These are phyloP conservation scores for Agrypnus murinus DNA, from an alignment of 2,888 invertebrate species.

Conservation along the genomic window DNA sequence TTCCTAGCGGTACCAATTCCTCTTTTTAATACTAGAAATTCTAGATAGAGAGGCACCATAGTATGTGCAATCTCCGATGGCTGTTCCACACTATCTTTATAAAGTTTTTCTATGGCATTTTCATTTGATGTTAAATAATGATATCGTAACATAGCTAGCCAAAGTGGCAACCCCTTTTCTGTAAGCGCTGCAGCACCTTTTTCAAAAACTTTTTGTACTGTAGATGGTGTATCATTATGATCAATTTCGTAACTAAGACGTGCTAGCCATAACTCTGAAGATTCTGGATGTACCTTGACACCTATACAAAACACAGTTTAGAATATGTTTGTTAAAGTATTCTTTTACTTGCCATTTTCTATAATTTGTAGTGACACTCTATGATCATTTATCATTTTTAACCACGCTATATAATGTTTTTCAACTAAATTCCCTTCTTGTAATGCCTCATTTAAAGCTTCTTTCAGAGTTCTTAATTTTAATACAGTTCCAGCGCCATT, in stretches of 20 bases:
- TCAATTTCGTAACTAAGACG: slow-evolving; percentile 71
- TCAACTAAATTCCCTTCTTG: slow-evolving; percentile 60
- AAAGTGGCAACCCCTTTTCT: slow-evolving; percentile 70
- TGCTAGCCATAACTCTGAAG: slow-evolving; percentile 73
- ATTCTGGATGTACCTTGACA: slow-evolving; percentile 70
- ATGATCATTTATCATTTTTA: slow-evolving; percentile 59
- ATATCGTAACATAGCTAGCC: slow-evolving; percentile 69
- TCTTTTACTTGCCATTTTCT: slow-evolving; percentile 51
- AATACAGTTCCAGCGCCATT: slow-evolving; percentile 70
- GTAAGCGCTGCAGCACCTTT: slow-evolving; percentile 64
- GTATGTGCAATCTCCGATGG: slow-evolving; percentile 72
- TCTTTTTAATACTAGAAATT: slow-evolving; percentile 71
- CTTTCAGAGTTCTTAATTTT: slow-evolving; percentile 72
- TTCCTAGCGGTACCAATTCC: slow-evolving; percentile 77
- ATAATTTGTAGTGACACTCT: slow-evolving; percentile 57
- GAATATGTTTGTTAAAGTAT: not conserved
- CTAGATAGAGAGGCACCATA: slow-evolving; percentile 77
- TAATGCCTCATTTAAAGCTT: slow-evolving; percentile 68
- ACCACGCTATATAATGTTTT: slow-evolving; percentile 64
- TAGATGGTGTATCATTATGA: slow-evolving; percentile 67
- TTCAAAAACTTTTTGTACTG: slow-evolving; percentile 62
- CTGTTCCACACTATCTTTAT: slow-evolving; percentile 71
- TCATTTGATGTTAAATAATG: slow-evolving; percentile 66
- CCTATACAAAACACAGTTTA: slow-evolving; percentile 59
- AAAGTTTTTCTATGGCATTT: slow-evolving; percentile 68